Percentiles rank a stretch among this genome's conserved stretches.
Conservation (phyloP, 2,888 invertebrate genomes). For the Scaptomyza polygonia region DNA sequence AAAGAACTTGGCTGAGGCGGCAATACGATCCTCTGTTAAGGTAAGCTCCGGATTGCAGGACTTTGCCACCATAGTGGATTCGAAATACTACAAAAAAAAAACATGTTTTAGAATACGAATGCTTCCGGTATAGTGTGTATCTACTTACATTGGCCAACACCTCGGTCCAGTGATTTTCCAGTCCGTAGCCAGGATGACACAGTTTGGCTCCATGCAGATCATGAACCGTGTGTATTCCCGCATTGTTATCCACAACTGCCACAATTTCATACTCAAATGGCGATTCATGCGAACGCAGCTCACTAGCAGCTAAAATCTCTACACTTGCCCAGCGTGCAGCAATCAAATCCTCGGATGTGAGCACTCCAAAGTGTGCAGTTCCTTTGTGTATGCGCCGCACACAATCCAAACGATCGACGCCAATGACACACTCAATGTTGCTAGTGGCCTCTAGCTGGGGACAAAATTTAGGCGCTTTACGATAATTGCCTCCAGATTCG, state of each 20-base stretch:
- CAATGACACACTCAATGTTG: constrained; percentile 89
- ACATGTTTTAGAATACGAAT: neutral
- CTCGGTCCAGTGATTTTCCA: constrained; percentile 90
- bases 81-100: constrained; percentile 87
- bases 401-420: constrained; percentile 92
- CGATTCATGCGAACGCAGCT: constrained; percentile 86
- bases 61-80: constrained; percentile 89
- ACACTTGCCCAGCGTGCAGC: constrained; percentile 88
- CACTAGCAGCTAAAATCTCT: constrained; percentile 89
- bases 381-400: constrained; percentile 90
- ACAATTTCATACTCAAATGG: constrained; percentile 87
- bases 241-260: constrained; percentile 87
- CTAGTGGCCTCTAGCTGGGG: constrained; percentile 87
- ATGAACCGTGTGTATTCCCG: constrained; percentile 86
- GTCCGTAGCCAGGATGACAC: constrained; percentile 93
- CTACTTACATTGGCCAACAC: constrained; percentile 90
- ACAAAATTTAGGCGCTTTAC: constrained; percentile 87
- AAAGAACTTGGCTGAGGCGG: constrained; percentile 90
- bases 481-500: constrained; percentile 87
- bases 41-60: constrained; percentile 89
- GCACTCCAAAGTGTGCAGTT: constrained; percentile 92
- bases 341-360: constrained; percentile 93
- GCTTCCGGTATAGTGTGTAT: neutral
- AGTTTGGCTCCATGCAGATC: constrained; percentile 89
- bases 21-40: constrained; percentile 90